Conservation (phyloP, 2,113 vertebrate species). For the Nesoenas mayeri region DNA sequence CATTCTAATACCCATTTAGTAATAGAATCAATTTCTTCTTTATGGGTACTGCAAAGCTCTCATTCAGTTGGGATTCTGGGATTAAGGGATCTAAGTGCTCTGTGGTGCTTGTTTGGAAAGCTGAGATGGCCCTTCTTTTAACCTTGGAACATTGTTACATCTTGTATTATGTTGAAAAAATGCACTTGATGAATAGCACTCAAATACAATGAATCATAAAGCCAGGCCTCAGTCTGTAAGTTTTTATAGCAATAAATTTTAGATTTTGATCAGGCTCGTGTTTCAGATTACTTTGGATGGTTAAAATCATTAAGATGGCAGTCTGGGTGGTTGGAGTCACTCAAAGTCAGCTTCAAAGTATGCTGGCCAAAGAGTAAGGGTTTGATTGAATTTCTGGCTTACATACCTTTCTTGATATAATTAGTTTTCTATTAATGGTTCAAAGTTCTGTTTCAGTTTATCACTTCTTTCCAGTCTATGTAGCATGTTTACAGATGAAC, state of each 20-base stretch:
- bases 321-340: neutral
- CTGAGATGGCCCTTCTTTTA: neutral
- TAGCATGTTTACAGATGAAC: conserved; percentile 23
- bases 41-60: neutral
- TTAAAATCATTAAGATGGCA: neutral
- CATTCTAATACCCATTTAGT: neutral
- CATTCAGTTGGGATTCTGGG: neutral
- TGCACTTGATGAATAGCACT: neutral
- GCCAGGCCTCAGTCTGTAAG: neutral
- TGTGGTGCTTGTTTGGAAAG: neutral
- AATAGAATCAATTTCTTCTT: neutral
- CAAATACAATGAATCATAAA: neutral
- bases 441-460: conserved; percentile 5
- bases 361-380: neutral
- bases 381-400: neutral
- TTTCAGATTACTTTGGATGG: conserved; percentile 8
- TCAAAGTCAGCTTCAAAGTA: neutral
- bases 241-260: neutral
- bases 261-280: neutral
- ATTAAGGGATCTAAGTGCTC: neutral
- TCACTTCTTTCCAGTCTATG: conserved; percentile 6
- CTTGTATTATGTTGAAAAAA: neutral
- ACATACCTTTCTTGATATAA: neutral
- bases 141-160: neutral
- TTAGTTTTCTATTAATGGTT: neutral